phyloP scores from a whole-genome alignment of 2,888 invertebrate species.

The Acholoe squamosa region DNA sequence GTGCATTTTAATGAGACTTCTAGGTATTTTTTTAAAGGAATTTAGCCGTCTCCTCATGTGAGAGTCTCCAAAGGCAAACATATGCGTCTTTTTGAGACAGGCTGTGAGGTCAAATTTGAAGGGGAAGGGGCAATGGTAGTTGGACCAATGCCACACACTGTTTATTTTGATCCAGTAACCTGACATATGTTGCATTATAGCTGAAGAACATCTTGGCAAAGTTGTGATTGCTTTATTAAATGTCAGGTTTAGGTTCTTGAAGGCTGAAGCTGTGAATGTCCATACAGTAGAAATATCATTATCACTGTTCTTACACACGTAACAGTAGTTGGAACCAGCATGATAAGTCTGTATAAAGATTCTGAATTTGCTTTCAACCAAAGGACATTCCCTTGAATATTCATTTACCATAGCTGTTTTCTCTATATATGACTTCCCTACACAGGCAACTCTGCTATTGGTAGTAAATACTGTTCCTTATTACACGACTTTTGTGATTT shows the following conservation, averaged over 20 bases:
- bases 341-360: background rate
- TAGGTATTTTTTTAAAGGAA: background rate
- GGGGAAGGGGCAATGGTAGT: background rate
- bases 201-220: background rate
- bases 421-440: background rate
- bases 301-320: background rate
- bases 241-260: background rate
- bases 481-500: no score
- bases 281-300: background rate
- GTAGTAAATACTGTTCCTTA: background rate
- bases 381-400: background rate
- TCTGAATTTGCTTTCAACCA: background rate
- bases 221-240: background rate
- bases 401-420: background rate
- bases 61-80: background rate
- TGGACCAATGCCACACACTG: slow-evolving; percentile 1
- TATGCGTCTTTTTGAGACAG: background rate
- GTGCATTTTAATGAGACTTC: background rate
- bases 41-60: background rate
- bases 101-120: background rate
- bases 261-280: background rate
- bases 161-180: background rate
- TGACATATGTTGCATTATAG: background rate
- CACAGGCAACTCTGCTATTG: background rate
- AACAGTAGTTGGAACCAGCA: background rate